A percentile compares a stretch with the other conserved stretches of the same genome.
Conservation (phyloP, 2,888 invertebrate species). For the Plebejus anna region DNA sequence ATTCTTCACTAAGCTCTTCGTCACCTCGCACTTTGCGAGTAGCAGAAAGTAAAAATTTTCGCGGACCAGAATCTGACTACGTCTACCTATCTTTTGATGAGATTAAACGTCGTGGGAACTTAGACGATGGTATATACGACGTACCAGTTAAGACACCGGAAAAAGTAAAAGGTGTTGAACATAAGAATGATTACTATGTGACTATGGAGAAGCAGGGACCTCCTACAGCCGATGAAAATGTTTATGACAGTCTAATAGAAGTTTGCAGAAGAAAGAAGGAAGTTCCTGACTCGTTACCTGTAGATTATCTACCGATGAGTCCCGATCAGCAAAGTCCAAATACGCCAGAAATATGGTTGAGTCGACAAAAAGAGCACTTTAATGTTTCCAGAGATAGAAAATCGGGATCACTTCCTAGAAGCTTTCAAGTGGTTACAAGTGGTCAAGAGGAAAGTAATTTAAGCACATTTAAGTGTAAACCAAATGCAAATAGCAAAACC, state of each 20-base stretch:
- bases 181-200: constrained; percentile 55
- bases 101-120: constrained; percentile 51
- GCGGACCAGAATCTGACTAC: constrained; percentile 69
- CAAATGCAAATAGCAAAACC: constrained; percentile 67
- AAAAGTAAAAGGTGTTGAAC: constrained; percentile 44
- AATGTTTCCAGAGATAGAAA: constrained; percentile 83
- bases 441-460: constrained; percentile 69
- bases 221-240: constrained; percentile 51
- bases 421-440: constrained; percentile 84
- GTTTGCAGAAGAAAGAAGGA: constrained; percentile 66
- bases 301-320: constrained; percentile 69
- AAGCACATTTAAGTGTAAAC: constrained; percentile 67
- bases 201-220: constrained; percentile 58
- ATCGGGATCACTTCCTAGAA: constrained; percentile 88
- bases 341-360: constrained; percentile 85
- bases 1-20: constrained; percentile 5
- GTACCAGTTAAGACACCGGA: constrained; percentile 64
- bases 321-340: constrained; percentile 78
- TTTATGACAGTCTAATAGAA: constrained; percentile 67
- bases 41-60: constrained; percentile 1
- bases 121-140: constrained; percentile 64
- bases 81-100: constrained; percentile 73
- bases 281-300: constrained; percentile 47
- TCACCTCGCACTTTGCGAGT: neutral
- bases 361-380: constrained; percentile 84